These are phyloP conservation scores for Chaetoderma sp. DNA, from an alignment of 2,888 invertebrate species.

Conservation along the genomic window DNA sequence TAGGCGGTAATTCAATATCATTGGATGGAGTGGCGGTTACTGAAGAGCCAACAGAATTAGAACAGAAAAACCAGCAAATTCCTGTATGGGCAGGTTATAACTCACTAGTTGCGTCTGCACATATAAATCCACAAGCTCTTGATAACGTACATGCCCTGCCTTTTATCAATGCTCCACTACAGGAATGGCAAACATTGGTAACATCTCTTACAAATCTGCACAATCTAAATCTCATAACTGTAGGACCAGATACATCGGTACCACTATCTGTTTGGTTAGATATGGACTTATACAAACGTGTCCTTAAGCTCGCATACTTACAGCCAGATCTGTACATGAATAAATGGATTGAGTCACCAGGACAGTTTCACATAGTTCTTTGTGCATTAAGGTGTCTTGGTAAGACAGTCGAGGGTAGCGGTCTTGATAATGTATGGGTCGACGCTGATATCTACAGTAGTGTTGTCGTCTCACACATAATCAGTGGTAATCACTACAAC, in stretches of 20 bases:
- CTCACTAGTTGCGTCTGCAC: background rate
- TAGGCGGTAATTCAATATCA: background rate
- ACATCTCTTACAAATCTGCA: slow-evolving; percentile 11
- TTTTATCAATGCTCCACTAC: slow-evolving; percentile 11
- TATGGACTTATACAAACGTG: slow-evolving; percentile 20
- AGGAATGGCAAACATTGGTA: slow-evolving; percentile 16
- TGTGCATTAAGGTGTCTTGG: slow-evolving; percentile 15
- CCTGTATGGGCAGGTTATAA: slow-evolving; percentile 17
- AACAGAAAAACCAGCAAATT: slow-evolving; percentile 1
- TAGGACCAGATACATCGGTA: background rate
- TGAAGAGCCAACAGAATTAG: background rate
- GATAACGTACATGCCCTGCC: background rate
- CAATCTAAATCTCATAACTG: too few species aligned
- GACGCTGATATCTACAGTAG: slow-evolving; percentile 22
- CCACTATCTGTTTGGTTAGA: background rate
- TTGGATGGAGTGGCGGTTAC: background rate
- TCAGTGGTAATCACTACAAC: slow-evolving; percentile 18
- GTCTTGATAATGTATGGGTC: slow-evolving; percentile 14
- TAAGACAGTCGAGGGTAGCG: slow-evolving; percentile 8
- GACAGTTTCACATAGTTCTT: slow-evolving; percentile 12
- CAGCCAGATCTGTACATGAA: slow-evolving; percentile 13
- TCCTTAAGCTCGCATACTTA: slow-evolving; percentile 9
- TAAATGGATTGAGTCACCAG: slow-evolving; percentile 10
- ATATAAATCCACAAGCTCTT: background rate
- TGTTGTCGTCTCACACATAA: slow-evolving; percentile 10